These are phyloP conservation scores for Poecilobothrus nobilitatus DNA, from an alignment of 2,888 invertebrate genomes.

Conservation along the genomic window DNA sequence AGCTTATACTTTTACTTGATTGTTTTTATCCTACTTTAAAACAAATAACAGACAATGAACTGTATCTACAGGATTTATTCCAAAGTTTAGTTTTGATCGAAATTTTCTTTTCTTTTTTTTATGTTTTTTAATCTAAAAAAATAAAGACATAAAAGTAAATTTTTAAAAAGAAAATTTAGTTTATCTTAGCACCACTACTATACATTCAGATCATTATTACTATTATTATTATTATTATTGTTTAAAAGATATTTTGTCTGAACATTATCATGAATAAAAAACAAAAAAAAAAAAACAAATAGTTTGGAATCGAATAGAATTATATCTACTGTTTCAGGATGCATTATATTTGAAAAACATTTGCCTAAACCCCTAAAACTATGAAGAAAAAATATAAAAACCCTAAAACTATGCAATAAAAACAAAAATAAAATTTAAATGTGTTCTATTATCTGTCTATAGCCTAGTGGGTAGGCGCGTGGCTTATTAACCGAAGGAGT, in stretches of 20 bases:
- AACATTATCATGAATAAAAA: neutral
- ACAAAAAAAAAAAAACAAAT: neutral
- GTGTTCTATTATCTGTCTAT: too few species aligned
- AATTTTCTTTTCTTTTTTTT: neutral
- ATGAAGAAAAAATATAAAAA: too few species aligned
- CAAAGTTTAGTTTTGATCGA: neutral
- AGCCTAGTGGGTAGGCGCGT: too few species aligned
- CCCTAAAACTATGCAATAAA: too few species aligned
- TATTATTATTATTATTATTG: too few species aligned
- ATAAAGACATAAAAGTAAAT: neutral
- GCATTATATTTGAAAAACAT: neutral
- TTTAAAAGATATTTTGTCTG: neutral
- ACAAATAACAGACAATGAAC: neutral
- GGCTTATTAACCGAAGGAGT: too few species aligned
- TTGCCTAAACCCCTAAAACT: neutral
- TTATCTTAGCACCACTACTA: neutral
- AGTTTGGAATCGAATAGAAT: neutral
- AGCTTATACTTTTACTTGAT: neutral
- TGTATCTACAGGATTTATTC: neutral
- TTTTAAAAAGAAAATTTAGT: neutral
- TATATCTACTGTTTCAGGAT: neutral
- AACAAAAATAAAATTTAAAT: too few species aligned
- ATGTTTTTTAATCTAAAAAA: neutral
- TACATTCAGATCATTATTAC: neutral
- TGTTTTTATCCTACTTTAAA: neutral